Conservation (phyloP, 2,113 vertebrate species). For the Centrocercus urophasianus region DNA sequence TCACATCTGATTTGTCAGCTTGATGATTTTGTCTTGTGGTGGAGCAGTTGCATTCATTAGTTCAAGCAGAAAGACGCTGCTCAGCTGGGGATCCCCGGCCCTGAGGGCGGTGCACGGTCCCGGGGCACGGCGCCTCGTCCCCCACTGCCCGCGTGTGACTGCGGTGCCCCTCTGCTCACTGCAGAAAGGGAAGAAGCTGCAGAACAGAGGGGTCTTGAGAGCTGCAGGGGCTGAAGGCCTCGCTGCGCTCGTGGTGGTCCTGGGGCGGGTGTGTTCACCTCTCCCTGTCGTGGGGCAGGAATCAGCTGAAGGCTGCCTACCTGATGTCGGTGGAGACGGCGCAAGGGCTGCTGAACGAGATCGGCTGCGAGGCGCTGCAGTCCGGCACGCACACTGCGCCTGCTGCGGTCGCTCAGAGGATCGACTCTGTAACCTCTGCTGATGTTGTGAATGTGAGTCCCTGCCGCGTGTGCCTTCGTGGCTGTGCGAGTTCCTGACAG, state of each 20-base stretch:
- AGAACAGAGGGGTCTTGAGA: neutral
- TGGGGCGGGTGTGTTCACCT: neutral
- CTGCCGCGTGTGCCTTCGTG: neutral
- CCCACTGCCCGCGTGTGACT: neutral
- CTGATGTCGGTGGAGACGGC: constrained; percentile 91
- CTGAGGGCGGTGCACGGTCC: neutral
- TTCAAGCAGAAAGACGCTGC: neutral
- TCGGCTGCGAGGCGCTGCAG: constrained; percentile 86
- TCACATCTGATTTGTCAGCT: neutral
- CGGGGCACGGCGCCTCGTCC: neutral
- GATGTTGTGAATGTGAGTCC: constrained; percentile 90
- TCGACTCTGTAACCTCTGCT: constrained; percentile 85
- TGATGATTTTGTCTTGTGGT: neutral
- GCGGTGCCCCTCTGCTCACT: neutral
- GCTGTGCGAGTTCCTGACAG: neutral
- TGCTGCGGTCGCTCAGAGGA: constrained; percentile 81
- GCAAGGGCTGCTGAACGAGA: constrained; percentile 85
- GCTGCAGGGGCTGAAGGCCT: neutral
- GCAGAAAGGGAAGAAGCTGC: neutral
- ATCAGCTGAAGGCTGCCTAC: constrained; percentile 86
- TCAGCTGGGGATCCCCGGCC: neutral
- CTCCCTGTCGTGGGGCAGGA: constrained; percentile 70
- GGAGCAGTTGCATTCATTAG: neutral
- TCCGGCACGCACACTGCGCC: constrained; percentile 82
- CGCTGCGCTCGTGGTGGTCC: fast-evolving